phyloP scores from a whole-genome alignment of 2,113 vertebrate species.

The Serilophus lunatus region DNA sequence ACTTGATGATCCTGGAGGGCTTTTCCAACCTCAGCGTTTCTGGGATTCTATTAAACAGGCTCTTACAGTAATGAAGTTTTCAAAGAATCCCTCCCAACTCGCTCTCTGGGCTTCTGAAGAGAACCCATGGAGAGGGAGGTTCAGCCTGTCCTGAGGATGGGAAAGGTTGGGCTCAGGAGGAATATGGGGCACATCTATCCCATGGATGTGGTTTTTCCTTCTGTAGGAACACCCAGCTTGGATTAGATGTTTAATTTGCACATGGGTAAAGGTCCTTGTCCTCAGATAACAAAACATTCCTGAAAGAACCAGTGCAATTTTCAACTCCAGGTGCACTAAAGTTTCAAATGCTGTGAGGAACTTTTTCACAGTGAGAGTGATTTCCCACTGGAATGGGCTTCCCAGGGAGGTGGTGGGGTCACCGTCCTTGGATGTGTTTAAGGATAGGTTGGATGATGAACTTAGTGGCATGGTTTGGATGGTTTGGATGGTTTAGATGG shows the following conservation, averaged over 20 bases:
- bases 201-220: background rate
- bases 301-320: background rate
- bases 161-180: background rate
- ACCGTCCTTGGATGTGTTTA: too few relatives aligned
- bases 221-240: background rate
- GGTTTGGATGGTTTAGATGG: too few relatives aligned
- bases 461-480: too few relatives aligned
- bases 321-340: background rate
- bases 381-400: too few relatives aligned
- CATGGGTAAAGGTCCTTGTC: background rate
- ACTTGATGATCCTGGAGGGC: rapidly evolving
- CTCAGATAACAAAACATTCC: background rate
- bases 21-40: background rate
- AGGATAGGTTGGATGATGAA: too few relatives aligned
- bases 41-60: background rate
- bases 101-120: background rate
- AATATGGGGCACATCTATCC: background rate
- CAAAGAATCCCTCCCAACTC: background rate
- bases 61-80: background rate
- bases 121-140: background rate
- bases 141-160: background rate
- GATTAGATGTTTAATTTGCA: background rate
- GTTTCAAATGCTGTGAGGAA: background rate
- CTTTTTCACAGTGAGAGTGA: too few relatives aligned
- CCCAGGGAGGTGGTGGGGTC: too few relatives aligned